Evolutionary conservation across 1,140 invertebrate genomes (phyloP).

Genomic region (Berghia stephanieae): DNA sequence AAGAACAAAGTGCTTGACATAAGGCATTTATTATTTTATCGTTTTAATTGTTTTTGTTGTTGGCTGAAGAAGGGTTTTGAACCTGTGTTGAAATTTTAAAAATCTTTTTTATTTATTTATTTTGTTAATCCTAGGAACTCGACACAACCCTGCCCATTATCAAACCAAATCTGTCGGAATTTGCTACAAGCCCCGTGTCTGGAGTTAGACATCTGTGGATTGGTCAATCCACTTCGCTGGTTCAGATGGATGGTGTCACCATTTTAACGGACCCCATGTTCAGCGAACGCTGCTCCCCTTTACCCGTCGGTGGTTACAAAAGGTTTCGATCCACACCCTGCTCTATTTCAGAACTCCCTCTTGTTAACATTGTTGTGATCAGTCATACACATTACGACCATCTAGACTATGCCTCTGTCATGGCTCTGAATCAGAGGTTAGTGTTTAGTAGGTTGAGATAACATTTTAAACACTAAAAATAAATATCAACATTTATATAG

Average conservation of each 20-base stretch:
- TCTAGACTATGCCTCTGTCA: constrained; percentile 63
- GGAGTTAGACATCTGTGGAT: constrained; percentile 62
- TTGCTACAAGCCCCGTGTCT: constrained; percentile 32
- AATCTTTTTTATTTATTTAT: too few relatives aligned
- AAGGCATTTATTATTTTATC: too few relatives aligned
- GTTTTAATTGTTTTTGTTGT: too few relatives aligned
- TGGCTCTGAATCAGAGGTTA: constrained; percentile 55
- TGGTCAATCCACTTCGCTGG: constrained; percentile 67
- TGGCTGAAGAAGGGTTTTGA: too few relatives aligned
- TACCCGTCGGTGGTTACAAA: constrained; percentile 47
- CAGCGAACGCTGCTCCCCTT: constrained; percentile 52
- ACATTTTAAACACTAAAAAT: too few relatives aligned
- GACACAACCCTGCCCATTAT: constrained; percentile 43
- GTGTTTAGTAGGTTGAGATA: too few relatives aligned
- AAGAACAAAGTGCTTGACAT: too few relatives aligned
- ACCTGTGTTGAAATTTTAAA: too few relatives aligned
- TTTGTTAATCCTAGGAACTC: too few relatives aligned
- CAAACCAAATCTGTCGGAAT: constrained; percentile 40
- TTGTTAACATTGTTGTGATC: constrained; percentile 67
- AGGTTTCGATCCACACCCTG: constrained; percentile 64
- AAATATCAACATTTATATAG: too few relatives aligned
- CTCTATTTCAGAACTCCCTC: constrained; percentile 63
- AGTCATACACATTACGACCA: constrained; percentile 70
- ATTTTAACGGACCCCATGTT: constrained; percentile 68
- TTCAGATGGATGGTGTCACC: constrained; percentile 65